Evolutionary conservation across 2,113 vertebrate genomes (phyloP).

Genomic region (Marmota monax): DNA sequence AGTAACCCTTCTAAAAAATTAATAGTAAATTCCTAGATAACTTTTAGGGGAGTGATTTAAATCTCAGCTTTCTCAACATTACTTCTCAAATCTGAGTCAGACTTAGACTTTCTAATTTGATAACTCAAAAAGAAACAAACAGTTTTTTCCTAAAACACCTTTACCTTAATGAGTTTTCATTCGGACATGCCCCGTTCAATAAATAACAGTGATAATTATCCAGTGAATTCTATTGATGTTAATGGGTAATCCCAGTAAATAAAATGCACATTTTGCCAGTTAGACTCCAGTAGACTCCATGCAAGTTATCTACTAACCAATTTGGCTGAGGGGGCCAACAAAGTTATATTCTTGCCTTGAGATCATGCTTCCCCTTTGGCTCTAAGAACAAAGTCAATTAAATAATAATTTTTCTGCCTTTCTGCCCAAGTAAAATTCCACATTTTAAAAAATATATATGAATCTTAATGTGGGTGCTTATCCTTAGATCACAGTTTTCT

Average conservation of each 20-base stretch:
- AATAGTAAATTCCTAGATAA: neutral
- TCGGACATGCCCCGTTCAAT: neutral
- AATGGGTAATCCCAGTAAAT: neutral
- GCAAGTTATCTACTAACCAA: neutral
- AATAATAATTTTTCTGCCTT: neutral
- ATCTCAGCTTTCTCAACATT: neutral
- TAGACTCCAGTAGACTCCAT: neutral
- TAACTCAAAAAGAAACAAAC: neutral
- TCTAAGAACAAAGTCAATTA: neutral
- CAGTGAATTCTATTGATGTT: neutral
- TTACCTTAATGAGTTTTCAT: neutral
- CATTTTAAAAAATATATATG: neutral
- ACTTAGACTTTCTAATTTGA: neutral
- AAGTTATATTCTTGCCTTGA: neutral
- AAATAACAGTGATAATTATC: constrained; percentile 12
- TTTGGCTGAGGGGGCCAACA: neutral
- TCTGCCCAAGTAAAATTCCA: neutral
- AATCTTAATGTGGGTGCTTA: neutral
- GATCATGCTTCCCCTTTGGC: neutral
- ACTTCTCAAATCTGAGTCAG: constrained; percentile 35
- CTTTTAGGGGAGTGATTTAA: neutral
- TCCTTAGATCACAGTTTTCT: neutral
- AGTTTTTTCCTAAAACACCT: neutral
- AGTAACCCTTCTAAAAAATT: neutral
- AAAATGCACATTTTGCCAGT: neutral